Evolutionary conservation across 1,140 invertebrate species (phyloP).

Genomic region (Drosophila melanica): DNA sequence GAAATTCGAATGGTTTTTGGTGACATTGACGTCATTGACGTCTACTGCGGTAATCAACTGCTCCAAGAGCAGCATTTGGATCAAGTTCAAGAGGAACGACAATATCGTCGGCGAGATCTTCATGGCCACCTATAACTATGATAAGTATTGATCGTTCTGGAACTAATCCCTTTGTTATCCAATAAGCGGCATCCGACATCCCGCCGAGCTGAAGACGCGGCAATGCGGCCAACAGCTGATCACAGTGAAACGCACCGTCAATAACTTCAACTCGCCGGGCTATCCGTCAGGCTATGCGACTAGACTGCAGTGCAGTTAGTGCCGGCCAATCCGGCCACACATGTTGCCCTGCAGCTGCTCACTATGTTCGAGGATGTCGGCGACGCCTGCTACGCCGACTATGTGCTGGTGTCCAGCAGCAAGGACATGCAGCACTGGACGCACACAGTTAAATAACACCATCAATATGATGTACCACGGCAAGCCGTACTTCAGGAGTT

Average conservation of each 20-base stretch:
- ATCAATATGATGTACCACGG: constrained; percentile 40
- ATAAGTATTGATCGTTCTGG: constrained; percentile 82
- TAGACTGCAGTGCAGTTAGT: constrained; percentile 88
- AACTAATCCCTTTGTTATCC: no score
- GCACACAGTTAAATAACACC: constrained; percentile 25
- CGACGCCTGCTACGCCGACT: constrained; percentile 86
- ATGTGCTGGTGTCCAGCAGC: constrained; percentile 86
- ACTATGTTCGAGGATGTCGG: constrained; percentile 86
- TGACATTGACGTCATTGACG: constrained; percentile 87
- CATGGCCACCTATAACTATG: constrained; percentile 88
- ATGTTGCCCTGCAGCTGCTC: constrained; percentile 86
- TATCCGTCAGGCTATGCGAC: constrained; percentile 90
- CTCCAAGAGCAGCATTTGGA: constrained; percentile 87
- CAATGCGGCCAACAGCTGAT: constrained; percentile 58
- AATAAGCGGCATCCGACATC: no score
- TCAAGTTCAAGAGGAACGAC: constrained; percentile 92
- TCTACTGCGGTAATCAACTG: constrained; percentile 88
- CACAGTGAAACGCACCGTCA: not conserved
- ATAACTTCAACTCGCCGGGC: constrained; percentile 88
- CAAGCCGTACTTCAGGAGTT: constrained; percentile 82
- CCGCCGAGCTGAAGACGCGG: constrained; percentile 30
- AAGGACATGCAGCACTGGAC: constrained; percentile 84
- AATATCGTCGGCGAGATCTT: constrained; percentile 89
- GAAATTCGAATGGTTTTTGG: constrained; percentile 91
- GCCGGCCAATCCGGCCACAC: constrained; percentile 85